Percentiles rank a stretch among this genome's conserved stretches.
Conservation (phyloP, 1,140 invertebrate species). For the Grapholita molesta region DNA sequence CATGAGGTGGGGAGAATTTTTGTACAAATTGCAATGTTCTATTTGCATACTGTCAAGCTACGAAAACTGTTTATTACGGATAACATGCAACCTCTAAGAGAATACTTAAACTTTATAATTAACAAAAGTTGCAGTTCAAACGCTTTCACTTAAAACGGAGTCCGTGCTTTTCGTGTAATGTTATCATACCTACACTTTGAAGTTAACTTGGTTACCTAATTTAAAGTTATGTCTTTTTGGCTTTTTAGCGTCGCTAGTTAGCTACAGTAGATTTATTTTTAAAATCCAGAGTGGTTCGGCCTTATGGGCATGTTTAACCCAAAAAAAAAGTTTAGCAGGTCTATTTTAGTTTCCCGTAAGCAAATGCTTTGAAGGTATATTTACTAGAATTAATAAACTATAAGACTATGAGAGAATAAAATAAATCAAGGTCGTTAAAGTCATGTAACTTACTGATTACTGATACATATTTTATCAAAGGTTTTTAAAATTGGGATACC, state of each 20-base stretch:
- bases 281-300: too few relatives aligned
- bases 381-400: too few relatives aligned
- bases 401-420: too few relatives aligned
- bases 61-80: not conserved
- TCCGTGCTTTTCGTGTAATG: conserved; percentile 8
- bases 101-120: not conserved
- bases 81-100: conserved; percentile 1
- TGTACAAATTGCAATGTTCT: not conserved
- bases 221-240: not conserved
- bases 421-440: too few relatives aligned
- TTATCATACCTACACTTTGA: conserved; percentile 3
- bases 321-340: too few relatives aligned
- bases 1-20: not conserved
- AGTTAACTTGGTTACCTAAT: not conserved
- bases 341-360: too few relatives aligned
- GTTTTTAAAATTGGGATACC: too few relatives aligned
- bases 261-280: not conserved
- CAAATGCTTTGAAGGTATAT: too few relatives aligned
- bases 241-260: not conserved
- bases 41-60: conserved; percentile 9
- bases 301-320: too few relatives aligned
- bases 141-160: conserved; percentile 10
- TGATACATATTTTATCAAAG: too few relatives aligned
- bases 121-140: conserved; percentile 12
- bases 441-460: too few relatives aligned